These are phyloP conservation scores for Aphelinus certus DNA, from an alignment of 1,140 invertebrate genomes.

Conservation along the genomic window DNA sequence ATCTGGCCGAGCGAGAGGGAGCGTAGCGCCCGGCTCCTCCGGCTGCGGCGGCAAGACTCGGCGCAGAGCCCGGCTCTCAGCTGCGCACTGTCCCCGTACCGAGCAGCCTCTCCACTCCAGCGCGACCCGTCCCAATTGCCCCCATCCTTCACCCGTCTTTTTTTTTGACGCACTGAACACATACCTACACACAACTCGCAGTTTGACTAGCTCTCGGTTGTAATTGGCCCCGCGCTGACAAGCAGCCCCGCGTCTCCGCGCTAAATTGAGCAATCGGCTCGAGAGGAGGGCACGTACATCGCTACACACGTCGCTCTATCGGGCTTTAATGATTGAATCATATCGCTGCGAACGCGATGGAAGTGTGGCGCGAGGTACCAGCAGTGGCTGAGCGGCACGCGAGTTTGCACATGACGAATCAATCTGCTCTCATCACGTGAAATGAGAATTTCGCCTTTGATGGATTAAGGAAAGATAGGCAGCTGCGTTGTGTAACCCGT, in stretches of 20 bases:
- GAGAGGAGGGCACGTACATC: too few species aligned
- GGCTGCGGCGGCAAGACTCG: constrained; percentile 40
- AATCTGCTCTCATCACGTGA: constrained; percentile 3
- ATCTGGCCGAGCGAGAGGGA: constrained; percentile 43
- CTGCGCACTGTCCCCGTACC: not conserved
- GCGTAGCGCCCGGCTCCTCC: constrained; percentile 38
- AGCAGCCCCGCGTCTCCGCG: too few species aligned
- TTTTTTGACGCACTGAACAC: too few species aligned
- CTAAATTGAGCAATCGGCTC: too few species aligned
- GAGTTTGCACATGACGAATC: constrained; percentile 16
- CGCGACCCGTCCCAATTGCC: constrained; percentile 3
- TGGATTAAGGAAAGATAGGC: constrained; percentile 25
- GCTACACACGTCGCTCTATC: not conserved
- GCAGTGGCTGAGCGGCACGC: not conserved
- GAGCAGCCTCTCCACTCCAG: constrained; percentile 28
- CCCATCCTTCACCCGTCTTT: not conserved
- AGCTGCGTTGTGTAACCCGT: constrained; percentile 12
- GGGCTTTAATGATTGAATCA: not conserved
- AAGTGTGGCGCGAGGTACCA: not conserved
- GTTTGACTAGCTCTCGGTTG: not conserved
- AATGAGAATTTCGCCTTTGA: constrained; percentile 24
- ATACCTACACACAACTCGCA: not conserved
- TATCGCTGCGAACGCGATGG: not conserved
- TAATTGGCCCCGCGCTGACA: too few species aligned
- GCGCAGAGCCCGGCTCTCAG: constrained; percentile 36